A percentile compares a stretch with the other conserved stretches of the same genome.
These are phyloP conservation scores for Mastomys coucha DNA, from an alignment of 2,113 vertebrate species.

Conservation along the genomic window DNA sequence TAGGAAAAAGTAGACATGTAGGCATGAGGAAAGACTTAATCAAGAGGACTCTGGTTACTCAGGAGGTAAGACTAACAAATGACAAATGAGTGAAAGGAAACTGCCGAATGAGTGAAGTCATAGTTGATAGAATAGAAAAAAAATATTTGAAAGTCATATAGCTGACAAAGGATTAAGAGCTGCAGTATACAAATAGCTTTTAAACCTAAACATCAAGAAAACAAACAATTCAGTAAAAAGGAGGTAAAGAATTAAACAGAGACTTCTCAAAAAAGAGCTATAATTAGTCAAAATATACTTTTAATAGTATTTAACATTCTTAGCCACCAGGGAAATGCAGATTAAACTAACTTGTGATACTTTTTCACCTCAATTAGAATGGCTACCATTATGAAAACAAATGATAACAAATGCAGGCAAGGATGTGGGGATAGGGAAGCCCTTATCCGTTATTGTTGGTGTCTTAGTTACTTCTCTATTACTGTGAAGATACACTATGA, in stretches of 20 bases:
- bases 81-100: not conserved
- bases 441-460: not conserved
- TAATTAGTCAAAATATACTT: not conserved
- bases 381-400: not conserved
- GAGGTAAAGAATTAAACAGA: not conserved
- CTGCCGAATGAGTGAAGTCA: not conserved
- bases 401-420: not conserved
- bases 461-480: too few relatives aligned
- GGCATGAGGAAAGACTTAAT: not conserved
- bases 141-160: not conserved
- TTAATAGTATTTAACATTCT: not conserved
- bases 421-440: not conserved
- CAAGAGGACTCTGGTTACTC: not conserved
- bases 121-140: not conserved
- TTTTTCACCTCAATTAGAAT: not conserved
- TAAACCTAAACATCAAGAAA: not conserved
- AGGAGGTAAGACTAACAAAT: not conserved
- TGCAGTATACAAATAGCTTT: not conserved
- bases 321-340: too few relatives aligned
- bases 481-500: too few relatives aligned
- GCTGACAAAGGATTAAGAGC: not conserved
- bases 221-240: not conserved
- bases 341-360: not conserved
- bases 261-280: not conserved
- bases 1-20: not conserved